These are phyloP conservation scores for Tyrannus savana DNA, from an alignment of 2,113 vertebrate species.

Conservation along the genomic window DNA sequence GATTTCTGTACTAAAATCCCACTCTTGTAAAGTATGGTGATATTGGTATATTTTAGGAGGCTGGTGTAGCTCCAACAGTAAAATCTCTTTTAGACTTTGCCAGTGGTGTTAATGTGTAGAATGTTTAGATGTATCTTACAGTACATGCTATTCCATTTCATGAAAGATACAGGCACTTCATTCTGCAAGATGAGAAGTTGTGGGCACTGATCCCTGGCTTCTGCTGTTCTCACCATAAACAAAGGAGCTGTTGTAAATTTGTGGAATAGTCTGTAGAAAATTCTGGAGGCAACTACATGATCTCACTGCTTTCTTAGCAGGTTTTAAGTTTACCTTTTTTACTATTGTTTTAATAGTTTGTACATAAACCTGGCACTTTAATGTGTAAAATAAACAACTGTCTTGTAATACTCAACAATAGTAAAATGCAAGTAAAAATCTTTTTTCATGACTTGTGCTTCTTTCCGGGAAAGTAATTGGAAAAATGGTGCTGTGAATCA, in stretches of 20 bases:
- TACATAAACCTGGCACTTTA: constrained; percentile 77
- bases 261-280: background rate
- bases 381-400: constrained; percentile 35
- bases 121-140: background rate
- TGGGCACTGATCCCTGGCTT: background rate
- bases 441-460: background rate
- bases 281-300: background rate
- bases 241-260: background rate
- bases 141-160: background rate
- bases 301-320: constrained; percentile 57
- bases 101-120: background rate
- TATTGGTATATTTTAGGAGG: background rate
- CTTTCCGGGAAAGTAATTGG: background rate
- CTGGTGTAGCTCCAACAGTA: constrained; percentile 42
- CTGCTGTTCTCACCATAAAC: background rate
- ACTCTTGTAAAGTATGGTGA: background rate
- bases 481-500: background rate
- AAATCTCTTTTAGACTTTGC: background rate
- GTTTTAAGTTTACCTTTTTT: constrained; percentile 66
- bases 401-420: background rate
- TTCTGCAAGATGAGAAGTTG: background rate
- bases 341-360: constrained; percentile 62
- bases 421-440: background rate
- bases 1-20: background rate
- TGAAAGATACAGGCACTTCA: background rate